These are phyloP conservation scores for Clanis bilineata DNA, from an alignment of 2,888 invertebrate species.

Conservation along the genomic window DNA sequence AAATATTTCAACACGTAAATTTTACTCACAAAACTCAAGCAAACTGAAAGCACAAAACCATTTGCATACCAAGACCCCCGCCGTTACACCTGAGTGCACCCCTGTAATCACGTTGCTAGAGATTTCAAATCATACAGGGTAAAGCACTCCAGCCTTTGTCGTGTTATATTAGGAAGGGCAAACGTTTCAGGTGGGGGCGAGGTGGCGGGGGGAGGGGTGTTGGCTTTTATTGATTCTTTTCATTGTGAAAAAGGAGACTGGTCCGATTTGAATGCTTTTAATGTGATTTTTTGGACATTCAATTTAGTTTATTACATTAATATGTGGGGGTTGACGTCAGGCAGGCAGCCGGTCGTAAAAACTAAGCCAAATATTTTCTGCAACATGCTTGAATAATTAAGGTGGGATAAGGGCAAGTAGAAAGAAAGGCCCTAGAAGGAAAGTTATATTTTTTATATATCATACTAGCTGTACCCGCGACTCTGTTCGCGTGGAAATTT, in stretches of 20 bases:
- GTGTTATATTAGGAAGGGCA: slow-evolving; percentile 23
- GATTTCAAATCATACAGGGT: slow-evolving; percentile 31
- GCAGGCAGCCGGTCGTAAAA: too few relatives aligned
- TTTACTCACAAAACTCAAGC: not conserved
- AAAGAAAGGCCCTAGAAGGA: too few relatives aligned
- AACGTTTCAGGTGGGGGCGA: slow-evolving; percentile 1
- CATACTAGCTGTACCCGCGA: too few relatives aligned
- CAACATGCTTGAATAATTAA: too few relatives aligned
- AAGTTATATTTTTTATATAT: too few relatives aligned
- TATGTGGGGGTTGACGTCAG: too few relatives aligned
- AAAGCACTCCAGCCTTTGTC: slow-evolving; percentile 36
- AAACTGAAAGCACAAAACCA: not conserved
- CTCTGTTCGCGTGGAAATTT: too few relatives aligned
- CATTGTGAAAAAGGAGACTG: slow-evolving; percentile 1
- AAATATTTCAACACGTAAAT: too few relatives aligned
- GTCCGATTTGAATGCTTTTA: not conserved
- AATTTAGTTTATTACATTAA: too few relatives aligned
- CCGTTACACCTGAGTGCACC: not conserved
- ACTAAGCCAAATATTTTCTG: too few relatives aligned
- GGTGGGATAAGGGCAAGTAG: too few relatives aligned
- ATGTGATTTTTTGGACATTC: not conserved
- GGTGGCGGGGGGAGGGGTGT: not conserved
- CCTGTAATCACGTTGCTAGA: not conserved
- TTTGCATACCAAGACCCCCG: slow-evolving; percentile 1
- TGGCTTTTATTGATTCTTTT: slow-evolving; percentile 10